Percentiles rank a stretch among this genome's conserved stretches.
These are phyloP conservation scores for Tuberolachnus salignus DNA, from an alignment of 2,888 invertebrate genomes.

Conservation along the genomic window DNA sequence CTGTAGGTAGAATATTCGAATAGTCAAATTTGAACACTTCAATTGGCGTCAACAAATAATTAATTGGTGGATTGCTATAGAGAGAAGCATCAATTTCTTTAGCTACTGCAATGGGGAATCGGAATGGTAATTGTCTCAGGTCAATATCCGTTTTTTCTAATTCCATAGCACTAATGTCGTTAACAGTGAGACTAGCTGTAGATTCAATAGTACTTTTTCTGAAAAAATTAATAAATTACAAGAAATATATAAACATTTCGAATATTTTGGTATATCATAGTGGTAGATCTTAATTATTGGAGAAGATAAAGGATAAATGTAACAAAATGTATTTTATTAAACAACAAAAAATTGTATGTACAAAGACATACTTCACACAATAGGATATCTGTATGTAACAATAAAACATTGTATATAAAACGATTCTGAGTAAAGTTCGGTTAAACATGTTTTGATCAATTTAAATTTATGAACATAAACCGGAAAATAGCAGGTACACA, in stretches of 20 bases:
- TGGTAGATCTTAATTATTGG: no score
- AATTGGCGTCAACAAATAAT: slow-evolving; percentile 66
- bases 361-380: no score
- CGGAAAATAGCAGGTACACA: no score
- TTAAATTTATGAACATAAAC: no score
- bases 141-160: slow-evolving; percentile 70
- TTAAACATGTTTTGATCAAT: no score
- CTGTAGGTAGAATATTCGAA: slow-evolving; percentile 55
- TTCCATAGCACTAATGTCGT: slow-evolving; percentile 63
- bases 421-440: no score
- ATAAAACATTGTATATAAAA: no score
- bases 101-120: slow-evolving; percentile 77
- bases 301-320: no score
- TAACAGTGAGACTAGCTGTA: slow-evolving; percentile 55
- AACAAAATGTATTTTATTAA: no score
- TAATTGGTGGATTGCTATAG: slow-evolving; percentile 76
- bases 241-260: background rate
- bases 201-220: slow-evolving; percentile 41
- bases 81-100: slow-evolving; percentile 85
- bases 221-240: background rate
- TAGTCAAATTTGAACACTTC: slow-evolving; percentile 59
- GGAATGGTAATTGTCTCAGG: slow-evolving; percentile 76
- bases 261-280: no score
- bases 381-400: no score
- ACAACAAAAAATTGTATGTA: no score